These are phyloP conservation scores for Crocidura indochinensis DNA, from an alignment of 2,797 vertebrate genomes.

Conservation along the genomic window DNA sequence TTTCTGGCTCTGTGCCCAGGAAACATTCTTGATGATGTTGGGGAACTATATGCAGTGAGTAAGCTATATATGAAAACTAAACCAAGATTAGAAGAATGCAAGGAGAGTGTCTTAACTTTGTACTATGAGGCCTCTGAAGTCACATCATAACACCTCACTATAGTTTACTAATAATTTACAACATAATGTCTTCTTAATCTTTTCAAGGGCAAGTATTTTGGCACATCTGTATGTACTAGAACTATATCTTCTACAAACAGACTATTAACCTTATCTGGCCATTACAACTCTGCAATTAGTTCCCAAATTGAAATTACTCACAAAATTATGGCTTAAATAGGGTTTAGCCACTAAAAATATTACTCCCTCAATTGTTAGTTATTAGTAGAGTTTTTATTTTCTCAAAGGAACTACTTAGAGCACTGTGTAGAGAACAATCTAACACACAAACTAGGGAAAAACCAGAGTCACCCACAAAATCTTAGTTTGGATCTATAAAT, in stretches of 20 bases:
- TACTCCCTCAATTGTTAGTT: not conserved
- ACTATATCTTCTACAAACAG: constrained; percentile 21
- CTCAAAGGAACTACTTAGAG: not conserved
- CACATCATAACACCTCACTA: too few species aligned
- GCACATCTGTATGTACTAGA: not conserved
- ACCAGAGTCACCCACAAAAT: not conserved
- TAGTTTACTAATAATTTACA: too few species aligned
- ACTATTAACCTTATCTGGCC: constrained; percentile 35
- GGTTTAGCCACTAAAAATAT: not conserved
- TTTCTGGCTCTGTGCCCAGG: too few species aligned
- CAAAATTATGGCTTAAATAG: not conserved
- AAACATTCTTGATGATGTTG: too few species aligned
- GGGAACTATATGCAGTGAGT: too few species aligned
- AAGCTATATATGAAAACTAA: too few species aligned
- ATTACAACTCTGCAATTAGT: constrained; percentile 28
- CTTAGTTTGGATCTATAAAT: not conserved
- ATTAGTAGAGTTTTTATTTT: constrained; percentile 3
- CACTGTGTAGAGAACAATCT: not conserved
- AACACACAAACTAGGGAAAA: not conserved
- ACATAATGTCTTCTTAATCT: too few species aligned
- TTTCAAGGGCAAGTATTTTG: not conserved
- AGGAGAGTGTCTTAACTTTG: too few species aligned
- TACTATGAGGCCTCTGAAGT: too few species aligned
- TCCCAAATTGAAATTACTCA: not conserved
- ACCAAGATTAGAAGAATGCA: too few species aligned